phyloP scores from a whole-genome alignment of 2,888 invertebrate genomes.

The Anarsia innoxiella region DNA sequence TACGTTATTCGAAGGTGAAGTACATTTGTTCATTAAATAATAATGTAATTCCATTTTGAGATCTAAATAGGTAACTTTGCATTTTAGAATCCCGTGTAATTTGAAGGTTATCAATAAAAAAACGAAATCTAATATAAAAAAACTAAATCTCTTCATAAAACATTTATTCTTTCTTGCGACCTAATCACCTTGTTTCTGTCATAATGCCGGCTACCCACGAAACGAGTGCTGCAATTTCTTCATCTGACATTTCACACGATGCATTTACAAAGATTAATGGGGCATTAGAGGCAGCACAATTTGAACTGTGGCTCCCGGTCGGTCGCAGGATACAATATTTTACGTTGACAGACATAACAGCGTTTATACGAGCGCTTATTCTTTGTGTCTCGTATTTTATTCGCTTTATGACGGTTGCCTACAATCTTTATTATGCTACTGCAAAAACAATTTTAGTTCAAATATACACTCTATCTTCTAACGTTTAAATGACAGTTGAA shows the following conservation, averaged over 20 bases:
- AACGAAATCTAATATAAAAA: too few species aligned
- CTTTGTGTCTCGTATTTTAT: slow-evolving; percentile 75
- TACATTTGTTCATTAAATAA: too few species aligned
- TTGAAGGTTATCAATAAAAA: too few species aligned
- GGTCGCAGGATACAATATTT: slow-evolving; percentile 71
- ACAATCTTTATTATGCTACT: slow-evolving; percentile 23
- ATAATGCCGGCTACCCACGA: slow-evolving; percentile 3
- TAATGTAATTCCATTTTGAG: too few species aligned
- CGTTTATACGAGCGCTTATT: slow-evolving; percentile 74
- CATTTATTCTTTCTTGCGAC: too few species aligned
- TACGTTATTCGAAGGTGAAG: too few species aligned
- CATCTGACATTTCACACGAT: slow-evolving; percentile 62
- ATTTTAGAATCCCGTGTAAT: too few species aligned
- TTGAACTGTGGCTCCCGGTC: slow-evolving; percentile 56
- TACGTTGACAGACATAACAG: slow-evolving; percentile 74
- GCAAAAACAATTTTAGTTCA: background rate
- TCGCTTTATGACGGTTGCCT: slow-evolving; percentile 70
- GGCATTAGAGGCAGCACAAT: slow-evolving; percentile 64
- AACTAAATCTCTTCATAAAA: too few species aligned
- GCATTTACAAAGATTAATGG: slow-evolving; percentile 64
- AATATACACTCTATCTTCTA: background rate
- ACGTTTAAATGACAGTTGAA: background rate
- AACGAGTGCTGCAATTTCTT: slow-evolving; percentile 21
- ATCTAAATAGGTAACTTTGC: too few species aligned
- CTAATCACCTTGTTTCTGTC: slow-evolving; percentile 1